These are phyloP conservation scores for Anthopleura xanthogrammica DNA, from an alignment of 92 coral and sea anemone species.

Conservation along the genomic window DNA sequence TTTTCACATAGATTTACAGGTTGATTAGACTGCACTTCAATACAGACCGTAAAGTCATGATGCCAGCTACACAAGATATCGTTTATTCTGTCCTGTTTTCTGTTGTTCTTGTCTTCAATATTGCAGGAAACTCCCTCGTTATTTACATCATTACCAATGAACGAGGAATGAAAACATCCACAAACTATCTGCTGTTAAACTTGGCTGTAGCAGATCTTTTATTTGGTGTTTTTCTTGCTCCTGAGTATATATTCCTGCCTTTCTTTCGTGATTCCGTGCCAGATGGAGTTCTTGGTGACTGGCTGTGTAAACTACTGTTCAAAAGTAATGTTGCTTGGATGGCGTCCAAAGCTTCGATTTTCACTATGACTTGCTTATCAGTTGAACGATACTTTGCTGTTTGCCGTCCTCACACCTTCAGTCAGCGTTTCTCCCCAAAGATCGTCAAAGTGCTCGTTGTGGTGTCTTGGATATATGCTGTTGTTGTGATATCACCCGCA, in stretches of 20 bases:
- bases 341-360: no score
- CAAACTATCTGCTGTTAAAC: slow-evolving; percentile 11
- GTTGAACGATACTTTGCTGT: not conserved
- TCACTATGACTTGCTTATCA: no score
- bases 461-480: not conserved
- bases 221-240: slow-evolving; percentile 8
- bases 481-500: not conserved
- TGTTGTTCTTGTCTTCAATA: slow-evolving; percentile 6
- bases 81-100: not conserved
- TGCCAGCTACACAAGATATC: not conserved
- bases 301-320: no score
- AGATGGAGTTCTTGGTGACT: not conserved
- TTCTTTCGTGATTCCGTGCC: not conserved
- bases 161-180: slow-evolving; percentile 13
- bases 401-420: not conserved
- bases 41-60: no score
- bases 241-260: slow-evolving; percentile 10
- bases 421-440: not conserved
- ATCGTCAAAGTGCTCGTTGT: not conserved
- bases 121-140: slow-evolving; percentile 10
- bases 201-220: slow-evolving; percentile 9
- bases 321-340: no score
- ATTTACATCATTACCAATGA: slow-evolving; percentile 3
- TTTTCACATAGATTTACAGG: no score
- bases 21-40: no score